phyloP scores from a whole-genome alignment of 2,113 vertebrate species.

The Hippopotamus amphibius region DNA sequence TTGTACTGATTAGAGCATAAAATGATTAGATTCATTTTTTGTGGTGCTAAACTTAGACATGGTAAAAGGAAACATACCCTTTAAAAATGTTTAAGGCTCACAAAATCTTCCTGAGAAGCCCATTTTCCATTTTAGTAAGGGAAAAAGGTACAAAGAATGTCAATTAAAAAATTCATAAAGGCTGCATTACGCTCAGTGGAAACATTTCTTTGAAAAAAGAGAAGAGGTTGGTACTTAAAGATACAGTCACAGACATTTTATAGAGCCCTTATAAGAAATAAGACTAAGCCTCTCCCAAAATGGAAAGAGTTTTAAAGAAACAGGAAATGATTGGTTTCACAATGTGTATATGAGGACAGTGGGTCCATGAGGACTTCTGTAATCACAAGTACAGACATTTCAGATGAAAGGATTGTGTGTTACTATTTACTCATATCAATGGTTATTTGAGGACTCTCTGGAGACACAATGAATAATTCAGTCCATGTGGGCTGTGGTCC shows the following conservation, averaged over 20 bases:
- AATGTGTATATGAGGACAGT: not conserved
- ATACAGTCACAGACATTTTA: not conserved
- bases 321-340: slow-evolving; percentile 19
- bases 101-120: slow-evolving; percentile 64
- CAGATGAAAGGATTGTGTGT: not conserved
- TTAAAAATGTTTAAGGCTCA: slow-evolving; percentile 44
- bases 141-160: slow-evolving; percentile 41
- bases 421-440: not conserved
- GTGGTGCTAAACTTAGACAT: slow-evolving; percentile 69
- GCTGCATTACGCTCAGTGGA: slow-evolving; percentile 50
- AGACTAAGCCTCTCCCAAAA: not conserved
- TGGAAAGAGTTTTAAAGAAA: slow-evolving; percentile 14
- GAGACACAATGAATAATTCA: not conserved
- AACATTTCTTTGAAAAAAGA: slow-evolving; percentile 45
- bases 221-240: slow-evolving; percentile 43
- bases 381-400: not conserved
- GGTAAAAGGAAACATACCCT: slow-evolving; percentile 47
- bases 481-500: not conserved
- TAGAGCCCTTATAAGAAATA: not conserved
- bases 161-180: slow-evolving; percentile 78
- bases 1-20: slow-evolving; percentile 55
- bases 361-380: not conserved
- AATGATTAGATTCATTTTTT: slow-evolving; percentile 34
- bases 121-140: slow-evolving; percentile 74
- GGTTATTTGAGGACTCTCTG: not conserved